Base-by-base conservation (phyloP, 2,888 invertebrate species). In the Platerodrilus igneus region DNA sequence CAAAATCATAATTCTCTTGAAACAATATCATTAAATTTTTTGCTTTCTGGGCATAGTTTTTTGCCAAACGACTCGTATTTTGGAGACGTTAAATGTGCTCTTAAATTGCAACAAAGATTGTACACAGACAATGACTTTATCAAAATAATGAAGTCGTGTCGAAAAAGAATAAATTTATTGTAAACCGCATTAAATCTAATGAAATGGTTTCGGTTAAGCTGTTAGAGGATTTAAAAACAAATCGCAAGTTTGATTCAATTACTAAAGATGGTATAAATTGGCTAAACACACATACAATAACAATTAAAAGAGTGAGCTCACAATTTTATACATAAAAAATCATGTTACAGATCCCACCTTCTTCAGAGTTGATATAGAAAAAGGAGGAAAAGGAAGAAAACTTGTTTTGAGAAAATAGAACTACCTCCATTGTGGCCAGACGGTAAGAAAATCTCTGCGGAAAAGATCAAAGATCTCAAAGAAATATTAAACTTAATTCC, bases 41-140 rank as follows among this genome's bases (percentile, higher is more conserved):
- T 53, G n/a, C 40, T 42, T 21, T 48, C 50, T 22, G 55, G 51
- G 2, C 55, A 55, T 31, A 52, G 39, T 27, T 53, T 48, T 27
- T 32, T 55, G 13, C 54, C 46, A n/a, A 52, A 53, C 26, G 50
- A 55, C 31, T 37, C 37, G 8, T 41, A 55, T 13, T 55, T 52
- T 42, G 50, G 48, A 17, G 51, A 55, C 27, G 48, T 53, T 13
- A 47, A 55, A 21, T 46, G 43, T 35, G 45, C 49, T 23, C 30
- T 52, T 11, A 55, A 55, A 43, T 38, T 22, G 8, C 50, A 51
- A 3, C 37, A 34, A 32, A 25, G 35, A 39, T 29, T 55, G 10
- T 52, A 51, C 37, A 46, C 50, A 26, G 34, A 29, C 16, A 11
- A 17, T 21, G 48, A 55, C 38, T 52, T 45, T 19, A 43, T 52